Base-by-base conservation (phyloP, 2,113 vertebrate species). In the Tachysurus vachellii region DNA sequence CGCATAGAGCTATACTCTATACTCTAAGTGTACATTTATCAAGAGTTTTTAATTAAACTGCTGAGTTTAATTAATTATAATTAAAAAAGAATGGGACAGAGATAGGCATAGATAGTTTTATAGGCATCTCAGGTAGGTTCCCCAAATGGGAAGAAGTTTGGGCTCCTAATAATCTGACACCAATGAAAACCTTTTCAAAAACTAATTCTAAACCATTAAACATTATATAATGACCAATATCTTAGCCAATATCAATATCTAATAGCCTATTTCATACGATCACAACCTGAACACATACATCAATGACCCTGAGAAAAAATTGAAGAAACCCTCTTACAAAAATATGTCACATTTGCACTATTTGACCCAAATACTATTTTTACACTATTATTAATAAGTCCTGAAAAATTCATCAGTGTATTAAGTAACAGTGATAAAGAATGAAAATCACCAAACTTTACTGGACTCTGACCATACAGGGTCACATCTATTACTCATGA, bases 21-120 rank as follows among this genome's bases (percentile, higher is more conserved):
- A 36, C 26, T 84, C 26, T 5, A 57, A 42, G 50, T 28, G 73
- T 70, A 23, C 56, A 81, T 87, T 89, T 85, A 84, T 81, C 64
- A 87, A 66, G n/a, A 66, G 56, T 47, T 87, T 80, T 88, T 11
- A 81, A 36, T 36, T 36, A 36, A 36, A 73, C 9, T 62, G 85
- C 73, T 80, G 81, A 73, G 73, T 57, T 19, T 16, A 64, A 66
- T 59, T 21, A 21, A 42, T 14, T 75, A 81, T 62, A 36, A 56
- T 28, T 84, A 57, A 31, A 73, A 17, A 28, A 44, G 82, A 62
- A 5, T 44, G 68, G 71, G 47, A 42, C 28, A 54, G 54, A 71
- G 28, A 21, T 17, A 77, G 76, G 54, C 42, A 36, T 36, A 1
- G 36, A 36, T 36, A 36, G 56, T 79, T 64, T 64, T 64, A n/a